Evolutionary conservation across 2,113 vertebrate species (phyloP).

Genomic region (Colius striatus): DNA sequence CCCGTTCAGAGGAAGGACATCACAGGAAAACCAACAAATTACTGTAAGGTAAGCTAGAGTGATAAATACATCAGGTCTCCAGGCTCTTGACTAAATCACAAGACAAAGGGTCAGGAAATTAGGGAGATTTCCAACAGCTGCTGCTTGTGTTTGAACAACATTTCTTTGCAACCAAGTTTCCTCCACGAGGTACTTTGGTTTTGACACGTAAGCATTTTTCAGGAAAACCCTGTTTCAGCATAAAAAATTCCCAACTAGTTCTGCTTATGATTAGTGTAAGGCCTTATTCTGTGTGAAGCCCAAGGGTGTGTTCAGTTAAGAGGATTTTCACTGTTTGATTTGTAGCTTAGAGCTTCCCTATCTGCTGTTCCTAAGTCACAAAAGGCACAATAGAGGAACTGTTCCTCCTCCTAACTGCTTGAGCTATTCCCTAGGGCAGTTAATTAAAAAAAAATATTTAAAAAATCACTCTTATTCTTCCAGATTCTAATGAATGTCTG

Average conservation of each 20-base stretch:
- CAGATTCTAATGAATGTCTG: slow-evolving; percentile 30
- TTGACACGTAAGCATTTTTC: slow-evolving; percentile 41
- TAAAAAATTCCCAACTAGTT: not conserved
- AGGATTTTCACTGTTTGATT: slow-evolving; percentile 58
- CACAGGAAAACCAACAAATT: not conserved
- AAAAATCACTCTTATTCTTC: not conserved
- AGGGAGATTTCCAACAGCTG: not conserved
- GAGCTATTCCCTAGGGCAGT: slow-evolving; percentile 4
- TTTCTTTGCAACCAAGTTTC: slow-evolving; percentile 18
- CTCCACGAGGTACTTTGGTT: not conserved
- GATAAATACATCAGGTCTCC: not conserved
- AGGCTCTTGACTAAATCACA: not conserved
- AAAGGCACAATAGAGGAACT: slow-evolving; percentile 18
- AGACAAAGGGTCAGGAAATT: not conserved
- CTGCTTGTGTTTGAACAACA: not conserved
- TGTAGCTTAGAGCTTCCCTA: slow-evolving; percentile 36
- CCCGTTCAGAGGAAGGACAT: not conserved
- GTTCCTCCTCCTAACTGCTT: not conserved
- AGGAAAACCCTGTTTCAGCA: slow-evolving; percentile 47
- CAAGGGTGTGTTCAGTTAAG: slow-evolving; percentile 44
- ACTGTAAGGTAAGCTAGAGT: not conserved
- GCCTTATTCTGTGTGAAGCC: slow-evolving; percentile 40
- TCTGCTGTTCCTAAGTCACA: slow-evolving; percentile 20
- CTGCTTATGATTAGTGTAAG: slow-evolving; percentile 19
- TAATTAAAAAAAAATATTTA: not conserved